Conservation (phyloP, 2,797 vertebrate species). For the Mormyrus proboscirostris region DNA sequence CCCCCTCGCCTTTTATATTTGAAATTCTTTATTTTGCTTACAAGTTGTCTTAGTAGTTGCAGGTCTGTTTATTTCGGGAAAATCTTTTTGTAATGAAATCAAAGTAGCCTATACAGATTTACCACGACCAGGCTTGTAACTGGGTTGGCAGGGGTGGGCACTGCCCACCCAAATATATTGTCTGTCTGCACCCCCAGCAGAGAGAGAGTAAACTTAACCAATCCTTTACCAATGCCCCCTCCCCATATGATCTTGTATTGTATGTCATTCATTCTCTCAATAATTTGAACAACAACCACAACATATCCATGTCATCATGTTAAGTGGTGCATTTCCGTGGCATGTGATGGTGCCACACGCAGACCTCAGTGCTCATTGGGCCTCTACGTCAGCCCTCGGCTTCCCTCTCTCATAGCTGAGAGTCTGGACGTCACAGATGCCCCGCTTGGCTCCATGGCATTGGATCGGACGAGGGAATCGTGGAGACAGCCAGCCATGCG, state of each 20-base stretch:
- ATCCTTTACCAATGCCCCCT: neutral
- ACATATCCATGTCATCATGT: neutral
- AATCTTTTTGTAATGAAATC: neutral
- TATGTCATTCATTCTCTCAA: neutral
- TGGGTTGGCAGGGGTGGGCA: neutral
- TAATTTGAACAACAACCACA: neutral
- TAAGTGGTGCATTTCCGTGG: neutral
- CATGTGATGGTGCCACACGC: neutral
- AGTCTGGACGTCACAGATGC: neutral
- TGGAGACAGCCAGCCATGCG: neutral
- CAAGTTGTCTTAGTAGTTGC: neutral
- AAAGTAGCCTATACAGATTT: neutral
- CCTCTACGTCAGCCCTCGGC: neutral
- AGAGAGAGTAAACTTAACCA: neutral
- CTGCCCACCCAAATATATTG: neutral
- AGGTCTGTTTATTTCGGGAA: neutral
- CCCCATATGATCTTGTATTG: neutral
- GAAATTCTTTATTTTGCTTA: neutral
- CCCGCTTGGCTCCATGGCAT: neutral
- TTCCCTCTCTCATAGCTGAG: neutral
- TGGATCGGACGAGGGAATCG: neutral
- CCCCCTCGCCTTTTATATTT: neutral
- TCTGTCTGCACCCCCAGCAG: neutral
- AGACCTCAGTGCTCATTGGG: neutral
- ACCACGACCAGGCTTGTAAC: neutral